phyloP scores from a whole-genome alignment of 2,888 invertebrate species.

The Hyles lineata region DNA sequence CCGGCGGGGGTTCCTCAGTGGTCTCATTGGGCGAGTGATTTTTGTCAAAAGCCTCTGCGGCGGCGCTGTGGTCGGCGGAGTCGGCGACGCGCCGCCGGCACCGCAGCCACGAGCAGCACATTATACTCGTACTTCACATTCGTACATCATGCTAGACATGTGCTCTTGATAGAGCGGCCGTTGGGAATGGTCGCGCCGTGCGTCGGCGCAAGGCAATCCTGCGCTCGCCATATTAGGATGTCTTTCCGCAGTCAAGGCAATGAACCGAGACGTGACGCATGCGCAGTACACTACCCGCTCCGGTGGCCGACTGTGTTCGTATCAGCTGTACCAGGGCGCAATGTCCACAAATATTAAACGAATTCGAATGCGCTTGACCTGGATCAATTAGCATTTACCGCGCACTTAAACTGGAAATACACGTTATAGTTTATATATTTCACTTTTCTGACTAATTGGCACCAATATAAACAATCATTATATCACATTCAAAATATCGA shows the following conservation, averaged over 20 bases:
- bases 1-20: constrained; percentile 53
- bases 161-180: constrained; percentile 65
- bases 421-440: no score
- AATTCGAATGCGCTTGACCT: constrained; percentile 13
- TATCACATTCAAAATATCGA: no score
- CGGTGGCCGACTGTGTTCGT: not conserved
- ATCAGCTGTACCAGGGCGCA: not conserved
- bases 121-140: constrained; percentile 57
- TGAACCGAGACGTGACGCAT: constrained; percentile 78
- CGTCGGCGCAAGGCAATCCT: constrained; percentile 79
- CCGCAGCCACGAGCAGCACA: constrained; percentile 81
- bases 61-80: constrained; percentile 59
- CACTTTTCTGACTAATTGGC: no score
- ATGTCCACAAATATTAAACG: not conserved
- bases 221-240: constrained; percentile 79
- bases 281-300: constrained; percentile 32
- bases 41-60: constrained; percentile 68
- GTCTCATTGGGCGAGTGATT: constrained; percentile 49
- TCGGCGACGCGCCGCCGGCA: constrained; percentile 75
- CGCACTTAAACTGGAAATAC: no score
- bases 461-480: no score
- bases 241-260: constrained; percentile 81
- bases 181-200: constrained; percentile 67
- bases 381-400: not conserved
- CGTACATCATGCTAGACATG: constrained; percentile 46